Conservation (phyloP, 2,113 vertebrate species). For the Hiodon tergisus region DNA sequence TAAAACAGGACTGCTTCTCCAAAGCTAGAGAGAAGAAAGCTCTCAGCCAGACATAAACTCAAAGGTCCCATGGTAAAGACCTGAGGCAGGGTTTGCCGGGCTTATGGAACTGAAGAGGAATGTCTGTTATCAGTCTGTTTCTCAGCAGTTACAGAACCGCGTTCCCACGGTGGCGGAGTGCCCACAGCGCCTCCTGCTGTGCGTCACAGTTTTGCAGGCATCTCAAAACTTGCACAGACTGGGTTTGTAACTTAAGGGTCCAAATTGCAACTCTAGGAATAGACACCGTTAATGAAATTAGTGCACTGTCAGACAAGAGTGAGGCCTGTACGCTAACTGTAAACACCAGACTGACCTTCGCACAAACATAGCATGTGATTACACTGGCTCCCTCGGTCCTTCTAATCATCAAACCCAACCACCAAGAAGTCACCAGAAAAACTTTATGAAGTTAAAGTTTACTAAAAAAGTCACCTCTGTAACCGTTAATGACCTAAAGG, state of each 20-base stretch:
- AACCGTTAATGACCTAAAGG: too few relatives aligned
- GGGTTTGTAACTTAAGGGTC: conserved; percentile 31
- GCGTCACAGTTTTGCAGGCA: background rate
- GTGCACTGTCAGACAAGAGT: conserved; percentile 42
- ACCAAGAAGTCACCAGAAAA: too few relatives aligned
- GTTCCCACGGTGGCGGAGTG: too few relatives aligned
- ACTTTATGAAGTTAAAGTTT: too few relatives aligned
- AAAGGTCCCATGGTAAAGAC: conserved; percentile 19
- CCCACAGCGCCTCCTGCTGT: too few relatives aligned
- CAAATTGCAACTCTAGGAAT: conserved; percentile 44
- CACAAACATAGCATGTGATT: conserved; percentile 49
- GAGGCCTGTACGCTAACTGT: conserved; percentile 42
- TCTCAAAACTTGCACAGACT: conserved; percentile 28
- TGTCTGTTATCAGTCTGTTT: conserved; percentile 1
- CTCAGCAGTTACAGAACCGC: too few relatives aligned
- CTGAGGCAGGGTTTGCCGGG: background rate
- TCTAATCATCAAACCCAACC: too few relatives aligned
- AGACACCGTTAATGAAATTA: conserved; percentile 56
- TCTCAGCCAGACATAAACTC: conserved; percentile 27
- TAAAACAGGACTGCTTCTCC: conserved; percentile 28
- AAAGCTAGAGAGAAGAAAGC: conserved; percentile 25
- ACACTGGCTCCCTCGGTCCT: conserved; percentile 13
- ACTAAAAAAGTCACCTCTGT: too few relatives aligned
- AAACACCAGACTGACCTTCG: conserved; percentile 45
- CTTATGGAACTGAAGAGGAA: background rate